phyloP scores from a whole-genome alignment of 2,113 vertebrate genomes.

The Charina bottae region DNA sequence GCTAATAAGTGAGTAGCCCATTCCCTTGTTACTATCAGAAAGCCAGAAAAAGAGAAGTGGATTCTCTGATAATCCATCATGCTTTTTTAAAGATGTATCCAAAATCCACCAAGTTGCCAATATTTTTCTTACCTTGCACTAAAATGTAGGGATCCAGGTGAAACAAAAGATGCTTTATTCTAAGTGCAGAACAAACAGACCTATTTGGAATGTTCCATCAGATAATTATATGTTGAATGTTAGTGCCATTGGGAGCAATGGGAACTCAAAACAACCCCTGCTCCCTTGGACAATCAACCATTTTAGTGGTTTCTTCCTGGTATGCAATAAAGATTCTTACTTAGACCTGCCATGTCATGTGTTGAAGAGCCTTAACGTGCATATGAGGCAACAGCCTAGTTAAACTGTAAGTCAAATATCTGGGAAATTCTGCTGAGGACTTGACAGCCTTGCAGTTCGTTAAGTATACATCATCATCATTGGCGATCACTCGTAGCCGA shows the following conservation, averaged over 20 bases:
- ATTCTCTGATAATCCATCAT: neutral
- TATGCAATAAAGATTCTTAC: neutral
- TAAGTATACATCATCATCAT: neutral
- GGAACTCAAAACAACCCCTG: neutral
- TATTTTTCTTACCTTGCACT: neutral
- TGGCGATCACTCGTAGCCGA: too few species aligned
- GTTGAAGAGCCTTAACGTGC: neutral
- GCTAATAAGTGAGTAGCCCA: neutral
- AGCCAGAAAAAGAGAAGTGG: neutral
- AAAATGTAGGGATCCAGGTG: neutral
- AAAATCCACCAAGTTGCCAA: neutral
- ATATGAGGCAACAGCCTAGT: neutral
- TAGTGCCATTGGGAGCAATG: neutral
- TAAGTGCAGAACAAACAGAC: neutral
- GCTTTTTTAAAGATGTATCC: neutral
- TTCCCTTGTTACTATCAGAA: neutral
- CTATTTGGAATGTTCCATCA: neutral
- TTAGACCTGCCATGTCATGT: neutral
- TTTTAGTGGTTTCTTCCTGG: neutral
- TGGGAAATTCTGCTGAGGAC: neutral
- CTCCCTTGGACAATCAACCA: neutral
- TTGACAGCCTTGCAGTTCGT: neutral
- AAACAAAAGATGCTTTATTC: neutral
- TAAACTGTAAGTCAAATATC: neutral
- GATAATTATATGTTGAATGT: neutral